A percentile compares a stretch with the other conserved stretches of the same genome.
These are phyloP conservation scores for Apostichopus californicus DNA, from an alignment of 35 echinoderm and acorn worm genomes.

Conservation along the genomic window DNA sequence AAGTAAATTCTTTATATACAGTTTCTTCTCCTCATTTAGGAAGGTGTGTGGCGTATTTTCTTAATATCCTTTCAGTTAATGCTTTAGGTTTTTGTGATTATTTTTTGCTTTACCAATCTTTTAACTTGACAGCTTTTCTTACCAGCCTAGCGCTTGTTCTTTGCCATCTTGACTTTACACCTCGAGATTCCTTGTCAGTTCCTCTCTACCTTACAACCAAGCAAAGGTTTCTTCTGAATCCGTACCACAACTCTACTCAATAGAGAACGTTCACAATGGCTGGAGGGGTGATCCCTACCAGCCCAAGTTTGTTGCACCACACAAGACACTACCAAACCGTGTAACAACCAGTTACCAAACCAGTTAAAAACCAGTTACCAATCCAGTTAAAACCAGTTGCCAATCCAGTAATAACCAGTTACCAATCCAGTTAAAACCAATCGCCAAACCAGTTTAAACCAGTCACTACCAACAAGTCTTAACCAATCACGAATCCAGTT, in stretches of 20 bases:
- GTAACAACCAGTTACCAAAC: not conserved
- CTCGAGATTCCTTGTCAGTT: not conserved
- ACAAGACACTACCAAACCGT: not conserved
- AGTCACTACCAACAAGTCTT: not conserved
- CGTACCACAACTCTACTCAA: not conserved
- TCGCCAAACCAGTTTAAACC: not conserved
- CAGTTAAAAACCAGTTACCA: not conserved
- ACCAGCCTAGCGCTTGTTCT: not conserved
- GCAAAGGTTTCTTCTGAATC: not conserved
- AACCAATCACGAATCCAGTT: not conserved
- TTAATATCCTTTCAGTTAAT: no score
- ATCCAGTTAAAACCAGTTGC: not conserved
- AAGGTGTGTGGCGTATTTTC: no score
- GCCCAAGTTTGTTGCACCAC: not conserved
- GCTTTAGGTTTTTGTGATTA: no score
- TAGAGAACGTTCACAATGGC: not conserved
- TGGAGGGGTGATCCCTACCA: not conserved
- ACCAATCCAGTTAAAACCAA: not conserved
- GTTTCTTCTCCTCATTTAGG: no score
- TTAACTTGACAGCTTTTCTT: not conserved
- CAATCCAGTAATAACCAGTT: not conserved
- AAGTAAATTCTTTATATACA: no score
- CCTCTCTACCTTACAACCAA: not conserved
- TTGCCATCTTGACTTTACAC: no score
- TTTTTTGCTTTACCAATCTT: not conserved